phyloP scores from a whole-genome alignment of 2,113 vertebrate genomes.

The Pitta sordida region DNA sequence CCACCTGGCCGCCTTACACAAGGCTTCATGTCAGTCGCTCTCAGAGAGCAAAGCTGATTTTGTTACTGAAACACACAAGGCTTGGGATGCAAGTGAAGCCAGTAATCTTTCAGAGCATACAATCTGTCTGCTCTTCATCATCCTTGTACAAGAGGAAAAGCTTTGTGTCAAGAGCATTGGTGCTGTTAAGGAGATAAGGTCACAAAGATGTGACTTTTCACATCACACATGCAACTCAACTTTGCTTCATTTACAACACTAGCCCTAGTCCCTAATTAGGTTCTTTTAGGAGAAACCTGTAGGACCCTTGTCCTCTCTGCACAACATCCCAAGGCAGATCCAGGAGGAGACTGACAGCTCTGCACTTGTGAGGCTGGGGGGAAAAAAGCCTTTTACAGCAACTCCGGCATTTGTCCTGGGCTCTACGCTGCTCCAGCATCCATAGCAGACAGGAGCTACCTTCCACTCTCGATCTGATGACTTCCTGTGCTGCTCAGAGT shows the following conservation, averaged over 20 bases:
- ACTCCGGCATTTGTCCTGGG: neutral
- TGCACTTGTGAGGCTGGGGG: neutral
- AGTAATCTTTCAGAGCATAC: neutral
- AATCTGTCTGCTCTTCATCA: neutral
- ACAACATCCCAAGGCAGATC: neutral
- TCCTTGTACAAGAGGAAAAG: neutral
- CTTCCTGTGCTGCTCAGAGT: neutral
- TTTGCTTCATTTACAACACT: neutral
- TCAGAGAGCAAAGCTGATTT: neutral
- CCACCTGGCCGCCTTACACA: neutral
- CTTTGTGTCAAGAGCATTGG: neutral
- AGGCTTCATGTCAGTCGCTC: neutral
- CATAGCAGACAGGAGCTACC: neutral
- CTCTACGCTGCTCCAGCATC: neutral
- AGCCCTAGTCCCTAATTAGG: neutral
- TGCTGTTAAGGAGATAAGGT: neutral
- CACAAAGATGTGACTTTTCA: neutral
- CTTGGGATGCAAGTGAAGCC: neutral
- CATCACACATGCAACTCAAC: neutral
- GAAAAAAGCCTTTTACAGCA: neutral
- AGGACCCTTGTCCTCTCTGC: neutral
- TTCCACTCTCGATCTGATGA: neutral
- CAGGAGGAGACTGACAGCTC: neutral
- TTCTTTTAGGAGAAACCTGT: neutral
- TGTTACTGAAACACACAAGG: neutral